Evolutionary conservation across 2,797 vertebrate genomes (phyloP), one percentile per base, ranked within the genome.

Genomic region (Myotis daubentonii): DNA sequence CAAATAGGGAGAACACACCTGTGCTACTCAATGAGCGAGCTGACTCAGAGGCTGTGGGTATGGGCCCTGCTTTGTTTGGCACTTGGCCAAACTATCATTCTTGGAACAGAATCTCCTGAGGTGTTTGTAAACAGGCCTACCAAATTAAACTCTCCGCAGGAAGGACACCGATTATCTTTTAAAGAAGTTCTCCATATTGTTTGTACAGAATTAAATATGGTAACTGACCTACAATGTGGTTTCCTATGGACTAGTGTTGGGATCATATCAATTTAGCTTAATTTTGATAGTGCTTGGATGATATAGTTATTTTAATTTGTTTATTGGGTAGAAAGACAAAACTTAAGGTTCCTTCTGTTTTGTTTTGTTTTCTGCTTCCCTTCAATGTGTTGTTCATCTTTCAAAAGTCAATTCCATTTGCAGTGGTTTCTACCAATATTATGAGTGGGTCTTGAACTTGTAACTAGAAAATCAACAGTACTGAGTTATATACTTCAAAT

Each of bases 321-420:
- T 62, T 68, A 10, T 33, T 38, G 33, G 12, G 5, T n/a, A 30
- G 72, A 23, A 62, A 85, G 30, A 86, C 4, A 12, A 53, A 81
- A 22, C 17, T 5, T 16, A 25, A 66, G 83, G 11, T 47, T 84
- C 30, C 38, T 12, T 36, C 41, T 57, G 47, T 11, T 51, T 20
- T 44, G 12, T 12, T 33, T 41, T 49, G n/a, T 30, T 33, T 44
- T 33, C 41, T 57, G 15, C 38, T 68, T 84, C 47, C 2, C 60
- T 17, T 23, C 3, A 3, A 3, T 0, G 0, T 9, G 30, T 62
- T 3, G 0, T 3, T 49, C 19, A 6, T 51, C 28, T 38, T 65
- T 60, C 49, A 20, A 6, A 9, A 19, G 17, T n/a, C 17, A 53
- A 33, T 5, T n/a, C 8, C 8, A 4, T 33, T 16, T 85, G 33